Evolutionary conservation across 2,113 vertebrate species (phyloP), one percentile per base, ranked within the genome.

Genomic region (Arothron firmamentum): DNA sequence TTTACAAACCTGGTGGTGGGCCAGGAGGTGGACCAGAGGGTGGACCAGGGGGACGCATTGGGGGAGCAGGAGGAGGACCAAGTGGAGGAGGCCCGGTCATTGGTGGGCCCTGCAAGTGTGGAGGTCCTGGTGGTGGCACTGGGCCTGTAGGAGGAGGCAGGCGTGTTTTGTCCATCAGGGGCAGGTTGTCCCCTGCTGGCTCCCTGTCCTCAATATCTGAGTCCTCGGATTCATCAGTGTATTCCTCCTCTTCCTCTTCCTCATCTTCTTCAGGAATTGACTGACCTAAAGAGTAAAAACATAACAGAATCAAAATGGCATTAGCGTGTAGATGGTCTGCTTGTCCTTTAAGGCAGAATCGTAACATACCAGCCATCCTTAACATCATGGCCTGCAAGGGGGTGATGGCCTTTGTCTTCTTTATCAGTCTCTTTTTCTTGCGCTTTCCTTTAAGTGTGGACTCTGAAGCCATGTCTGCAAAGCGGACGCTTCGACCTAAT

Each of bases 301-400:
- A 31, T 10, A 23, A 6, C 49, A 10, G 16, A 11, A 4, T 45
- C 14, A n/a, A 1, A 18, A 57, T 1, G 34, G 34, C 34, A 38
- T 12, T 38, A 38, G 10, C 34, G 34, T 12, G 34, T 38, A 38
- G 9, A 38, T 11, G 34, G 34, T 38, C 9, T 38, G 34, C 34
- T 38, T 38, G 34, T 67, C 11, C 42, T 21, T 9, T n/a, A 31
- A 49, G 50, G 48, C 0, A 20, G 11, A 51, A 18, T 54, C 4
- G 2, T 3, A 49, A 16, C 9, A 21, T 72, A 89, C 87, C 87
- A 82, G 96, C 97, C 96, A 99, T 99, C 80, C 94, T 92, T 25
- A 98, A 89, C 96, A 99, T 99, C 96, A 98, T 99, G 34, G 96
- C 96, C 86, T 99, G 97, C 56, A 99, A 92, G 0, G 96, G 96